Evolutionary conservation across 2,797 vertebrate species (phyloP).

Genomic region (Scyliorhinus canicula): DNA sequence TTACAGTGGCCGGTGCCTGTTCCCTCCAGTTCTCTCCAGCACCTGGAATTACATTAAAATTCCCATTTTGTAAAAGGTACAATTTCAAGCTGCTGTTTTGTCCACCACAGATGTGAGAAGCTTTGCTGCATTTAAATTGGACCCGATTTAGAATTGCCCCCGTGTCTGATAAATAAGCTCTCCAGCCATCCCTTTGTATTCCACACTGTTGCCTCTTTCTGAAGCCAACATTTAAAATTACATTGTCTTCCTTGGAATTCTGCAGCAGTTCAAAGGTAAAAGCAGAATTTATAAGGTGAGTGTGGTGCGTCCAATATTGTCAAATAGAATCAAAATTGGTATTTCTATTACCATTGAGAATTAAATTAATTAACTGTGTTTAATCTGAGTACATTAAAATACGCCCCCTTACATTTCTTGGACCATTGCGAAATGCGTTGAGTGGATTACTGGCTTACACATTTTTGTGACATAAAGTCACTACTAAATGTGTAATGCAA

Average conservation of each 20-base stretch:
- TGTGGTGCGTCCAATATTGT: neutral
- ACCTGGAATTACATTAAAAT: neutral
- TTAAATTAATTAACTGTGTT: constrained; percentile 12
- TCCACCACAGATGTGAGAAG: neutral
- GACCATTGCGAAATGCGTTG: neutral
- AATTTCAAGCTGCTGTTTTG: neutral
- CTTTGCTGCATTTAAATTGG: neutral
- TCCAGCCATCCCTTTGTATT: neutral
- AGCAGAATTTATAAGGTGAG: constrained; percentile 9
- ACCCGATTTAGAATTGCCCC: neutral
- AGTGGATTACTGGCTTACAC: constrained; percentile 10
- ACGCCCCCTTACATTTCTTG: neutral
- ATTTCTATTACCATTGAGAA: neutral
- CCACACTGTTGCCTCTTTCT: neutral
- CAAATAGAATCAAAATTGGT: neutral
- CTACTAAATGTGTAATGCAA: neutral
- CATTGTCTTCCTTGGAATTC: neutral
- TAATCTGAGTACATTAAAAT: neutral
- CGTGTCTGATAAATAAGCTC: neutral
- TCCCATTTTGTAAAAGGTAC: neutral
- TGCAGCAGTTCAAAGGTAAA: neutral
- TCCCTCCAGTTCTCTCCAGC: neutral
- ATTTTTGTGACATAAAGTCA: constrained; percentile 33
- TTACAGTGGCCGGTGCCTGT: neutral
- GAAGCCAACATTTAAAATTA: neutral